These are phyloP conservation scores for Asarcornis scutulata DNA, from an alignment of 2,113 vertebrate species.

Conservation along the genomic window DNA sequence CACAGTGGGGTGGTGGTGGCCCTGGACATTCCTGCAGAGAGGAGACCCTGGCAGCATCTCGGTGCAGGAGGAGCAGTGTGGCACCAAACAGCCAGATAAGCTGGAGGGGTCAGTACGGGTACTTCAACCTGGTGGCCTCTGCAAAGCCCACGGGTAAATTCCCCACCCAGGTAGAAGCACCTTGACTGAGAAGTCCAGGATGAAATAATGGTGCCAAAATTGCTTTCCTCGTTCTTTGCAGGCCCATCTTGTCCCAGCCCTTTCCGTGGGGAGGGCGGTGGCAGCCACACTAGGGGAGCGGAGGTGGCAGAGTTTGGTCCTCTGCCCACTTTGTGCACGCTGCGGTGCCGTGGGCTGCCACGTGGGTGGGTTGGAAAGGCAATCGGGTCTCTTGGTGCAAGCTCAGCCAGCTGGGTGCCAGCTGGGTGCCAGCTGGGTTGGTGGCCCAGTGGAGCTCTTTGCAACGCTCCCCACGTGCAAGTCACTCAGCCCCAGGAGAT, in stretches of 20 bases:
- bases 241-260: not conserved
- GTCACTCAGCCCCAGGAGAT: not conserved
- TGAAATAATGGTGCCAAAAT: not conserved
- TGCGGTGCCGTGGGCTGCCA: fast-evolving
- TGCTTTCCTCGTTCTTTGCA: too few species aligned
- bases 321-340: not conserved
- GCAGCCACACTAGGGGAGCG: too few species aligned
- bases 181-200: not conserved
- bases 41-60: not conserved
- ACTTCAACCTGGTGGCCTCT: not conserved
- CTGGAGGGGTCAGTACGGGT: too few species aligned
- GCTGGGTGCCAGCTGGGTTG: not conserved
- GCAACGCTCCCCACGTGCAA: not conserved
- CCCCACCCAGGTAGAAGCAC: not conserved
- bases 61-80: not conserved
- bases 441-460: not conserved
- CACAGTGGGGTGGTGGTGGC: not conserved
- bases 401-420: fast-evolving
- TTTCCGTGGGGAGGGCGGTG: too few species aligned
- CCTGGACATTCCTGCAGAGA: not conserved
- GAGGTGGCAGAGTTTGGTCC: not conserved
- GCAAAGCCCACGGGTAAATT: not conserved
- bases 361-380: not conserved
- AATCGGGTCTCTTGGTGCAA: not conserved
- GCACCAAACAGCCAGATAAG: too few species aligned